Evolutionary conservation across 2,113 vertebrate genomes (phyloP).

Genomic region (Podilymbus podiceps): DNA sequence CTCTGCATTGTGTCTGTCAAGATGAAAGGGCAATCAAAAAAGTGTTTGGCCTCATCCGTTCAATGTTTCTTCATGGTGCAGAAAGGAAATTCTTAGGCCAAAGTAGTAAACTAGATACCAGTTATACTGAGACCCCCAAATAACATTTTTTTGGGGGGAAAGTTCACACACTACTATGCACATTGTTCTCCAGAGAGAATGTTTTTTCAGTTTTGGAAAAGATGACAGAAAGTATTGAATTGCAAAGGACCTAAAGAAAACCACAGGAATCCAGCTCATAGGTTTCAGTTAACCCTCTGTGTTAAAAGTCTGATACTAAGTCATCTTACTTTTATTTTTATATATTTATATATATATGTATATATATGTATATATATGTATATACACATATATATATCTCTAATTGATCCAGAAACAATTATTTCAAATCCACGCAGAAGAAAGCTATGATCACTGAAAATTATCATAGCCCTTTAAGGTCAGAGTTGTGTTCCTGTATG

Average conservation of each 20-base stretch:
- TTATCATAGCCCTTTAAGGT: background rate
- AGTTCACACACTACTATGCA: background rate
- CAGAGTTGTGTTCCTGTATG: background rate
- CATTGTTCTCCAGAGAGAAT: background rate
- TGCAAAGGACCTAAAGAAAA: background rate
- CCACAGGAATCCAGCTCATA: background rate
- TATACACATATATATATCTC: background rate
- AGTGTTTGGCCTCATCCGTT: background rate
- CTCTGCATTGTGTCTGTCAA: conserved; percentile 14
- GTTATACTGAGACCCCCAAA: background rate
- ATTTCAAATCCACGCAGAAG: background rate
- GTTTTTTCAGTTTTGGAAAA: background rate
- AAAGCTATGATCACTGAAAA: background rate
- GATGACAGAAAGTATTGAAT: background rate
- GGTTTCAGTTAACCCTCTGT: background rate
- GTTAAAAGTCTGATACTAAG: background rate
- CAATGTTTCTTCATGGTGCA: background rate
- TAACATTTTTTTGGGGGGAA: background rate
- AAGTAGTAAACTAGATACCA: background rate
- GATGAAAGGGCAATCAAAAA: conserved; percentile 30
- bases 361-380: background rate
- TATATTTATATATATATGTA: background rate
- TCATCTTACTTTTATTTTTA: background rate
- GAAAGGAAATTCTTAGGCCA: background rate
- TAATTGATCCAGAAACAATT: background rate